Conservation (phyloP, 2,888 invertebrate species). For the Ochropleura leucogaster region DNA sequence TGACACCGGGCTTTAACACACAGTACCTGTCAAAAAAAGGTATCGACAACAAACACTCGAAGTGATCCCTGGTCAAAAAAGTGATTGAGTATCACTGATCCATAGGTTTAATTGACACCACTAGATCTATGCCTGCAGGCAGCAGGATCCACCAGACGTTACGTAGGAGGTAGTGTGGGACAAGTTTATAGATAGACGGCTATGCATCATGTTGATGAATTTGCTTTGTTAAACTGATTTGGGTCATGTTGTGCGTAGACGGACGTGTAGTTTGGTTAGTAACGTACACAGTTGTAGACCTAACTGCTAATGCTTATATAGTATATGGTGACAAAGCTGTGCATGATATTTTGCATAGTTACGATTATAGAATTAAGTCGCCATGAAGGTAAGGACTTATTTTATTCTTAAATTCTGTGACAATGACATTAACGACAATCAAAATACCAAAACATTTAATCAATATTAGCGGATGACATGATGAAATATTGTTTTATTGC, state of each 20-base stretch:
- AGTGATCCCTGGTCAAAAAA: neutral
- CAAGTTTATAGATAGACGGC: conserved; percentile 67
- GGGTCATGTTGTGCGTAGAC: conserved; percentile 44
- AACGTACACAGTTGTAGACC: neutral
- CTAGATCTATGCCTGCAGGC: conserved; percentile 82
- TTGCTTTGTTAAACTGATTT: conserved; percentile 60
- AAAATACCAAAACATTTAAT: too few species aligned
- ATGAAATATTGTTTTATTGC: too few species aligned
- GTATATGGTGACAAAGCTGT: neutral
- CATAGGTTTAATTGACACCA: conserved; percentile 86
- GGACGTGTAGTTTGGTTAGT: conserved; percentile 29
- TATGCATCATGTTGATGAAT: conserved; percentile 64
- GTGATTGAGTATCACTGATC: neutral
- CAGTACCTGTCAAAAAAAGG: neutral
- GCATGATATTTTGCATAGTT: neutral
- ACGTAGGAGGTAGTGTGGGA: conserved; percentile 73
- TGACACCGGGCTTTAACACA: neutral
- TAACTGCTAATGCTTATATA: neutral
- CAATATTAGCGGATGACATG: too few species aligned
- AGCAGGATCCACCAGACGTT: conserved; percentile 70
- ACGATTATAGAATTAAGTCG: too few species aligned
- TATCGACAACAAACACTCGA: neutral
- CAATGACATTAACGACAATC: neutral
- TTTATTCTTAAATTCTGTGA: neutral
- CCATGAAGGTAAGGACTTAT: neutral